phyloP scores from a whole-genome alignment of 30 jellyfish, hydroid and myxozoan species.

The Morbakka virulenta region DNA sequence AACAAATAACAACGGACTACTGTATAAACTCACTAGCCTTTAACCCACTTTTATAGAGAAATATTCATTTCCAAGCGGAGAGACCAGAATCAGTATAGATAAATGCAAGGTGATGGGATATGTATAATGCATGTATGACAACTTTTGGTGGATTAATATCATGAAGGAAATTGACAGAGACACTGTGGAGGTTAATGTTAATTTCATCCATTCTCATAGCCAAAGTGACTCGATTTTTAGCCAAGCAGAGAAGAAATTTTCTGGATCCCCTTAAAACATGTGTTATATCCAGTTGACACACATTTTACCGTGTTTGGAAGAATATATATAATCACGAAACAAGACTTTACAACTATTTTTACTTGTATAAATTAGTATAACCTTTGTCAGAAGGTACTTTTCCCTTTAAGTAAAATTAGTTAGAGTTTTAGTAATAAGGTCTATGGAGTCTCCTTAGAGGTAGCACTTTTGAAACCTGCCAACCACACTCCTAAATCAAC shows the following conservation, averaged over 20 bases:
- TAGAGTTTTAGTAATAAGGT: too few relatives aligned
- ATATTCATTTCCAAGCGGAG: background rate
- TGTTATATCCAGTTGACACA: background rate
- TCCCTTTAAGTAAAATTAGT: too few relatives aligned
- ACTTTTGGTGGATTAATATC: slow-evolving; percentile 25
- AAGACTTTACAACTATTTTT: background rate
- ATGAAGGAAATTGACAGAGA: slow-evolving; percentile 31
- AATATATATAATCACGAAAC: background rate
- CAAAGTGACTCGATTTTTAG: slow-evolving; percentile 13
- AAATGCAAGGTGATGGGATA: slow-evolving; percentile 2
- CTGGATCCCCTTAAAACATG: too few relatives aligned
- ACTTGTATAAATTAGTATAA: too few relatives aligned
- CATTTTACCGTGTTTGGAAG: slow-evolving; percentile 3
- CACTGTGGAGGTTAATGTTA: slow-evolving; percentile 21
- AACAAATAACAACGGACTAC: background rate
- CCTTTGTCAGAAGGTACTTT: too few relatives aligned
- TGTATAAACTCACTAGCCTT: slow-evolving; percentile 20
- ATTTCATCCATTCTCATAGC: slow-evolving; percentile 54
- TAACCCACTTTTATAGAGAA: background rate
- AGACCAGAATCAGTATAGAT: background rate
- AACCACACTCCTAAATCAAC: too few relatives aligned
- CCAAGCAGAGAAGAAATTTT: too few relatives aligned
- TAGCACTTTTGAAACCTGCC: too few relatives aligned
- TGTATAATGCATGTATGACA: slow-evolving; percentile 23
- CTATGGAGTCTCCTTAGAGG: too few relatives aligned